These are phyloP conservation scores for Theretra japonica DNA, from an alignment of 2,888 invertebrate species.

Conservation along the genomic window DNA sequence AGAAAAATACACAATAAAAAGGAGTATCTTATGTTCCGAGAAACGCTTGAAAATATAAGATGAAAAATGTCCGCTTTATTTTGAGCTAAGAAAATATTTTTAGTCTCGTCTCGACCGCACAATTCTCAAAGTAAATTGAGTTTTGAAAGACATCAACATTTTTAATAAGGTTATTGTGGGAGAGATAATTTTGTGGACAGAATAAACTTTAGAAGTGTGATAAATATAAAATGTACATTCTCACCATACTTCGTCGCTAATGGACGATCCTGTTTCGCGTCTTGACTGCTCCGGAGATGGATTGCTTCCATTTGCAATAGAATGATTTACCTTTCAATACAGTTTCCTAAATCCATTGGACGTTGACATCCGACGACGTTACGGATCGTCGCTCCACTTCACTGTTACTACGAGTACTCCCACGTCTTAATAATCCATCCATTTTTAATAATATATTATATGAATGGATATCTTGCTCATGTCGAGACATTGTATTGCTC, in stretches of 20 bases:
- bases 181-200: constrained; percentile 26
- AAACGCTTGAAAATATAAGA: constrained; percentile 18
- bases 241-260: constrained; percentile 54
- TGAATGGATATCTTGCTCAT: background rate
- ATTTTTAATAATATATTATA: background rate
- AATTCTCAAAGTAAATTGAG: constrained; percentile 8
- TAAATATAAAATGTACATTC: constrained; percentile 49
- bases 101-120: constrained; percentile 8
- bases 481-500: background rate
- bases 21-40: constrained; percentile 13
- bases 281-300: constrained; percentile 59
- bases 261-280: constrained; percentile 54
- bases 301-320: constrained; percentile 57
- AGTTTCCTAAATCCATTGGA: constrained; percentile 32
- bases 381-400: constrained; percentile 7
- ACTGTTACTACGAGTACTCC: background rate
- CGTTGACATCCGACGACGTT: constrained; percentile 30
- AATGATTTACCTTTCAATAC: constrained; percentile 44
- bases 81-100: constrained; percentile 22
- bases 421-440: background rate
- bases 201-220: constrained; percentile 38
- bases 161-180: background rate
- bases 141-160: background rate
- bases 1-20: constrained; percentile 18
- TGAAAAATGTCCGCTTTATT: constrained; percentile 22